Evolutionary conservation across 2,888 invertebrate genomes (phyloP), one percentile per base, ranked within the genome.

Genomic region (Horisme vitalbata): DNA sequence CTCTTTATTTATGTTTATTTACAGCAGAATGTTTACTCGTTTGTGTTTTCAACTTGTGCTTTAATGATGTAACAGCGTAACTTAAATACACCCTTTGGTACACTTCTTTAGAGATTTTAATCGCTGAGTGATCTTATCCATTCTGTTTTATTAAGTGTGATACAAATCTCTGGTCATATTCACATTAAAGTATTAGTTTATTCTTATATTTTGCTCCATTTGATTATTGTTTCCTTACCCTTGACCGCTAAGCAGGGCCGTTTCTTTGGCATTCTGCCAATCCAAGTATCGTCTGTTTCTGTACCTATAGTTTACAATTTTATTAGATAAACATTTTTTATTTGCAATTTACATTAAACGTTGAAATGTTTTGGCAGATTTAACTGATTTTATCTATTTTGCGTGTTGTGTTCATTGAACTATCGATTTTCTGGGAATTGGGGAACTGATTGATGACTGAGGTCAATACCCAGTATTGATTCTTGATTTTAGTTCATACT

Each of bases 231-330:
- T 34, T 30, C 31, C 20, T 34, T 39, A 54, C 33, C 62, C 58
- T 57, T 63, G 59, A 58, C 62, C 62, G 55, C 50, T 41, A 60
- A 48, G 32, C 37, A 33, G 38, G 34, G 33, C 35, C 23, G 37
- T 34, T 27, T 45, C 46, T 39, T 52, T 62, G 62, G 60, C 62
- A 48, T 43, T 48, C 38, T 14, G 56, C 63, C 63, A 54, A 20
- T 34, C n/a, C 9, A 36, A 45, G 28, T 41, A 39, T 43, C 35
- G 13, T 11, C 10, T 37, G 48, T 48, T 56, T 48, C 28, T 24
- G 27, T 18, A 5, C 18, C 31, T 41, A 43, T 43, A 37, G 45
- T 46, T 52, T 44, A 30, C 37, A 23, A 38, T 20, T 13, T 45
- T 32, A 37, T 50, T 39, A n/a, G 26, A 41, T 28, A 48, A 41